phyloP scores from a whole-genome alignment of 2,113 vertebrate genomes.

The Zingel zingel region DNA sequence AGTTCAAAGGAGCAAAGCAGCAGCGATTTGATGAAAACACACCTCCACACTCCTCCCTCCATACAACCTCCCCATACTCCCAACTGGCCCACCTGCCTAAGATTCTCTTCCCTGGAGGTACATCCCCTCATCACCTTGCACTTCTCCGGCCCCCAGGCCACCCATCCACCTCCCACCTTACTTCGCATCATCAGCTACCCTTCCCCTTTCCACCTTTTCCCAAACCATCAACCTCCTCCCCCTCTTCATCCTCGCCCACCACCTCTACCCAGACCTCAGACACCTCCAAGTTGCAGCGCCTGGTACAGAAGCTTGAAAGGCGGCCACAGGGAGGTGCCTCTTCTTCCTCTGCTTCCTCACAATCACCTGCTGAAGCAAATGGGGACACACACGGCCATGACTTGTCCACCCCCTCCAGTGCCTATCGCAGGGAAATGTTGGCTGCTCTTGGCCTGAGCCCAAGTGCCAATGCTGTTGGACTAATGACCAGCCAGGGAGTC shows the following conservation, averaged over 20 bases:
- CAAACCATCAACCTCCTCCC: conserved; percentile 83
- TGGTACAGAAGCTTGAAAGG: conserved; percentile 93
- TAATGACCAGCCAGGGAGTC: conserved; percentile 56
- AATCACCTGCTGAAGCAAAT: conserved; percentile 66
- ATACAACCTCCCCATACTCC: conserved; percentile 81
- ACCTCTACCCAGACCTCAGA: conserved; percentile 87
- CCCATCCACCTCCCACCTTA: conserved; percentile 78
- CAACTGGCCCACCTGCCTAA: conserved; percentile 86
- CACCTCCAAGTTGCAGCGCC: conserved; percentile 92
- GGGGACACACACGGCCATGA: conserved; percentile 73
- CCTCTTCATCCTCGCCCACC: conserved; percentile 83
- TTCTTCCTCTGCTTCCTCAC: conserved; percentile 61
- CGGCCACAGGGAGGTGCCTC: conserved; percentile 76
- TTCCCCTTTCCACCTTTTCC: conserved; percentile 90
- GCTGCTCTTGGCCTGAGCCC: conserved; percentile 83
- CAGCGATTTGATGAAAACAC: conserved; percentile 88
- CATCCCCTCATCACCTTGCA: conserved; percentile 86
- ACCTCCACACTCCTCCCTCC: conserved; percentile 82
- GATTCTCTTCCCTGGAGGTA: conserved; percentile 84
- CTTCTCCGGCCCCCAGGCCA: conserved; percentile 86
- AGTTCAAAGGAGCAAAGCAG: conserved; percentile 84
- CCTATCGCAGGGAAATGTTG: conserved; percentile 85
- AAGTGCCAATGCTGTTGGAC: conserved; percentile 57
- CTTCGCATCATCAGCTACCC: conserved; percentile 81
- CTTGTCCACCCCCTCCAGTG: conserved; percentile 76